These are phyloP conservation scores for Entomobrya multifasciata DNA, from an alignment of 2,888 invertebrate species.

Conservation along the genomic window DNA sequence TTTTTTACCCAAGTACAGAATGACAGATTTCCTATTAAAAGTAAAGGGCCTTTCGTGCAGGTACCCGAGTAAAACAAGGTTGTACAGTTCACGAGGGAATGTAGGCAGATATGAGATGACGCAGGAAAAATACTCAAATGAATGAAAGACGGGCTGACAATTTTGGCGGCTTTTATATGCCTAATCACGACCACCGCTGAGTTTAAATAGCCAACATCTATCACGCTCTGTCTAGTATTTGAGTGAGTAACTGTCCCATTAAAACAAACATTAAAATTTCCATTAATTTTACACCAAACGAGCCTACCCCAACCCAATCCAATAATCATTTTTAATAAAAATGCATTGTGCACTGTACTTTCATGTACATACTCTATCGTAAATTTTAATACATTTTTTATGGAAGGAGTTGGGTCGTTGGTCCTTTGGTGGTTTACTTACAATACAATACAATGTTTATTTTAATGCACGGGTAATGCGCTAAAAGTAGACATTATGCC, in stretches of 20 bases:
- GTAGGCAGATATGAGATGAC: no score
- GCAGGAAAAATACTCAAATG: conserved; percentile 8
- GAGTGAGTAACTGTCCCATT: conserved; percentile 67
- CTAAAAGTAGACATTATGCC: conserved; percentile 16
- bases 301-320: conserved; percentile 32
- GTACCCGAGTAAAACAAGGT: conserved; percentile 54
- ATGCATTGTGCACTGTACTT: not conserved
- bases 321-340: conserved; percentile 3
- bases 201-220: conserved; percentile 68
- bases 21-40: conserved; percentile 36
- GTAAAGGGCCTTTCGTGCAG: conserved; percentile 19
- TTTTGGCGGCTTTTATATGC: conserved; percentile 55
- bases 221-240: conserved; percentile 68
- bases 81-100: conserved; percentile 59
- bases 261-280: conserved; percentile 68
- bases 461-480: no score
- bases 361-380: no score
- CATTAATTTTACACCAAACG: conserved; percentile 62
- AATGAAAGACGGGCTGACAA: conserved; percentile 43
- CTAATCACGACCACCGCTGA: conserved; percentile 71
- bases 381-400: no score
- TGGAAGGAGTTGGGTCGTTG: no score
- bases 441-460: no score
- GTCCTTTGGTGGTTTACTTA: not conserved
- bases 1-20: conserved; percentile 25